Base-by-base conservation (phyloP, 2,797 vertebrate species). In the Chelon labrosus region DNA sequence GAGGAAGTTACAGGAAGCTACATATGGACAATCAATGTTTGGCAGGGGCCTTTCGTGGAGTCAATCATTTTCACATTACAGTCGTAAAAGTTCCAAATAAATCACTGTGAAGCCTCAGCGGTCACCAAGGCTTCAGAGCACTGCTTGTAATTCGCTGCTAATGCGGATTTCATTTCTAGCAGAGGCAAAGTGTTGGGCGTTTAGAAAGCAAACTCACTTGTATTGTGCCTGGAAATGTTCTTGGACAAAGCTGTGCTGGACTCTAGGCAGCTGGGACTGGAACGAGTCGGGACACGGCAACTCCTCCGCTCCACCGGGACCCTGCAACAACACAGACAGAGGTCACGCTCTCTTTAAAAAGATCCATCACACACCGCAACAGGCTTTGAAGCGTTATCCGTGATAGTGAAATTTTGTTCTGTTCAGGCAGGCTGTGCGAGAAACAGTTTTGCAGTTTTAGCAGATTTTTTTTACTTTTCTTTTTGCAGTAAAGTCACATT, bases 161-260 rank as follows among this genome's bases (percentile, higher is more conserved):
- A 51, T 56, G 31, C 46, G 16, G 12, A 64, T 47, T 55, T 55
- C 1, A 46, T 64, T 61, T 41, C 10, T 58, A 19, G 50, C 47
- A 49, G 38, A 66, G 70, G 61, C 62, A 35, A 42, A 19, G 58
- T 55, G 55, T 2, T 14, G 8, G 14, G 13, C 8, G n/a, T 61
- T 47, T 6, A 20, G 10, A 70, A 22, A 46, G 14, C 46, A 54
- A 25, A 70, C 96, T 95, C 91, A 99, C 98, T 98, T 97, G 92
- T 99, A 99, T 82, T 98, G 98, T 0, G 98, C 98, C 92, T 99
- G 98, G 88, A 99, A 99, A 85, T 97, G 97, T 76, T 96, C 96
- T 90, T 97, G 96, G 71, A 99, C 96, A 17, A 99, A 99, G 92
- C 97, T 99, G 86, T 95, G 95, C 42, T 92, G 92, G 12, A 55